Evolutionary conservation across 2,888 invertebrate genomes (phyloP).

Genomic region (Andrena marginata): DNA sequence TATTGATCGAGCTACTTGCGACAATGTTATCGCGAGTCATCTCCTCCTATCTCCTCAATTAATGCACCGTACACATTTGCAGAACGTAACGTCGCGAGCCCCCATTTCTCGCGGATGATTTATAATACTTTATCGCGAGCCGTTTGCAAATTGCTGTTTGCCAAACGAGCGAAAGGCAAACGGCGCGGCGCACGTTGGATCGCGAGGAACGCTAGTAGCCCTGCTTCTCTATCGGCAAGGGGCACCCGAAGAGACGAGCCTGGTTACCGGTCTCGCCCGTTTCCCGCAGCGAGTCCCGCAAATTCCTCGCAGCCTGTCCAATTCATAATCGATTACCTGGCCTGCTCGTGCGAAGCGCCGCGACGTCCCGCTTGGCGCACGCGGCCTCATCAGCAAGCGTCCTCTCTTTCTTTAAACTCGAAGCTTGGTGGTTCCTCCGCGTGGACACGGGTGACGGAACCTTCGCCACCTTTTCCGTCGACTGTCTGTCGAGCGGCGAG

Average conservation of each 20-base stretch:
- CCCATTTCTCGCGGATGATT: slow-evolving; percentile 50
- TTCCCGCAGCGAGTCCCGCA: too few species aligned
- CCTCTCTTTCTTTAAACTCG: fast-evolving
- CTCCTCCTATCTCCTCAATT: slow-evolving; percentile 43
- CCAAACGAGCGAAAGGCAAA: too few species aligned
- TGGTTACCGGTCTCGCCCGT: too few species aligned
- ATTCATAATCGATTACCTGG: slow-evolving; percentile 24
- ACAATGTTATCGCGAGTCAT: slow-evolving; percentile 39
- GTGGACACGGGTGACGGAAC: not conserved
- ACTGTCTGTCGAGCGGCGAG: too few species aligned
- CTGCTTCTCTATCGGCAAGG: too few species aligned
- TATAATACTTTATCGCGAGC: slow-evolving; percentile 30
- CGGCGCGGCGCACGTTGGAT: too few species aligned
- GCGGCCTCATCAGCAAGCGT: too few species aligned
- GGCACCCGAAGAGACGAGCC: too few species aligned
- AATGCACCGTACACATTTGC: slow-evolving; percentile 37
- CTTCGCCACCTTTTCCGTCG: not conserved
- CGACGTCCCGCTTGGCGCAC: too few species aligned
- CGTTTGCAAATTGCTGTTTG: slow-evolving; percentile 42
- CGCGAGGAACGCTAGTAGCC: too few species aligned
- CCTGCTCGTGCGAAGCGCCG: not conserved
- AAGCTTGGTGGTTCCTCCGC: not conserved
- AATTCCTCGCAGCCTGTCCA: not conserved
- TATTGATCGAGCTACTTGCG: slow-evolving; percentile 50
- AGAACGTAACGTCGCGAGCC: slow-evolving; percentile 13